Evolutionary conservation across 2,797 vertebrate species (phyloP).

Genomic region (Bovichtus variegatus): DNA sequence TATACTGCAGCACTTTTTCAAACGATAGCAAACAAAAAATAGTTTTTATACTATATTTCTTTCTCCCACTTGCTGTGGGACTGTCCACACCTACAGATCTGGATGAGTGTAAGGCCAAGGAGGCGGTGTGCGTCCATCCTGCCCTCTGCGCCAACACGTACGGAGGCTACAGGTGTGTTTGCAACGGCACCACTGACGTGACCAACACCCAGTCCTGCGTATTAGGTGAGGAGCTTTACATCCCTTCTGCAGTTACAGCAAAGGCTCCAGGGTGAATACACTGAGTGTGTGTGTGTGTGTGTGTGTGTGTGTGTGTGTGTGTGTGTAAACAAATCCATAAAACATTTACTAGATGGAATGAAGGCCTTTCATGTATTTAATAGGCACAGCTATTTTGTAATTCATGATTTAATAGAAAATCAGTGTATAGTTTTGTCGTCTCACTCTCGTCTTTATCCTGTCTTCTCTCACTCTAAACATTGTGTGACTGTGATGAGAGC

Average conservation of each 20-base stretch:
- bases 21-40: slow-evolving; percentile 1
- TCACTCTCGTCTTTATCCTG: not conserved
- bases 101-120: slow-evolving; percentile 83
- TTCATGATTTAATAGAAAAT: not conserved
- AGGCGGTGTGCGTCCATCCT: slow-evolving; percentile 71
- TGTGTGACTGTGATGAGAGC: not conserved
- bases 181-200: slow-evolving; percentile 83
- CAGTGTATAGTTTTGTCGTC: not conserved
- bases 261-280: not conserved
- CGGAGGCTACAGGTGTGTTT: slow-evolving; percentile 88
- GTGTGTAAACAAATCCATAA: no score
- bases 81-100: slow-evolving; percentile 79
- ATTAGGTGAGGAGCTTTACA: slow-evolving; percentile 70
- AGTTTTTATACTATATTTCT: slow-evolving; percentile 3
- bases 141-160: slow-evolving; percentile 88
- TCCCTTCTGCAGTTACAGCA: not conserved
- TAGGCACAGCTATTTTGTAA: not conserved
- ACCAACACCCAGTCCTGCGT: slow-evolving; percentile 80
- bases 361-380: not conserved
- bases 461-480: not conserved
- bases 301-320: no score
- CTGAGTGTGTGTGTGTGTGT: not conserved
- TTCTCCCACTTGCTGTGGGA: slow-evolving; percentile 15
- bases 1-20: not conserved
- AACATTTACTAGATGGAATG: not conserved